These are phyloP conservation scores for Centruroides vittatus DNA, from an alignment of 1,140 invertebrate genomes.

Conservation along the genomic window DNA sequence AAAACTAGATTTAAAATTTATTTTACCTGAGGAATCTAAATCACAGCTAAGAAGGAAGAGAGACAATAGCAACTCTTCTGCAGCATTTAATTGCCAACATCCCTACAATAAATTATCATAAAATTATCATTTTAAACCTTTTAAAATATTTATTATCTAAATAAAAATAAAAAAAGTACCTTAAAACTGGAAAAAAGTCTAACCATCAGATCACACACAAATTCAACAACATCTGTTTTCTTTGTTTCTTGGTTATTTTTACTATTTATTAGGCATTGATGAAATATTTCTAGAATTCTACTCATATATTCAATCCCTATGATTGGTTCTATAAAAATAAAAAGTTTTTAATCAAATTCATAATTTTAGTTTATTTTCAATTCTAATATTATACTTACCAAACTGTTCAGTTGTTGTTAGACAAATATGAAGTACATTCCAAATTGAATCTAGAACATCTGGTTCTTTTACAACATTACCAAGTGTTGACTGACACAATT, in stretches of 20 bases:
- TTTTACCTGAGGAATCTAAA: too few species aligned
- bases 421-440: neutral
- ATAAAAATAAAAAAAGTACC: constrained; percentile 10
- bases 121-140: too few species aligned
- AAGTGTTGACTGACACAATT: too few species aligned
- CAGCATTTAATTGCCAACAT: too few species aligned
- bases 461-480: too few species aligned
- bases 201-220: constrained; percentile 22
- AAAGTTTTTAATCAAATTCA: neutral
- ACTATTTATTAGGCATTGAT: neutral
- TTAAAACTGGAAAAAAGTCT: constrained; percentile 23
- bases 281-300: neutral
- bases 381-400: neutral
- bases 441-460: neutral
- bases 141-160: too few species aligned
- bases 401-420: neutral
- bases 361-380: neutral
- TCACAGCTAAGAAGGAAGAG: too few species aligned
- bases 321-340: neutral
- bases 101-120: too few species aligned
- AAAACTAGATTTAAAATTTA: too few species aligned
- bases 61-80: too few species aligned
- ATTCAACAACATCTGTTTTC: constrained; percentile 14
- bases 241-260: neutral
- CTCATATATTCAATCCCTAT: neutral